Percentiles rank a stretch among this genome's conserved stretches.
Evolutionary conservation across 2,113 vertebrate genomes (phyloP).

Genomic region (Heloderma charlesbogerti): DNA sequence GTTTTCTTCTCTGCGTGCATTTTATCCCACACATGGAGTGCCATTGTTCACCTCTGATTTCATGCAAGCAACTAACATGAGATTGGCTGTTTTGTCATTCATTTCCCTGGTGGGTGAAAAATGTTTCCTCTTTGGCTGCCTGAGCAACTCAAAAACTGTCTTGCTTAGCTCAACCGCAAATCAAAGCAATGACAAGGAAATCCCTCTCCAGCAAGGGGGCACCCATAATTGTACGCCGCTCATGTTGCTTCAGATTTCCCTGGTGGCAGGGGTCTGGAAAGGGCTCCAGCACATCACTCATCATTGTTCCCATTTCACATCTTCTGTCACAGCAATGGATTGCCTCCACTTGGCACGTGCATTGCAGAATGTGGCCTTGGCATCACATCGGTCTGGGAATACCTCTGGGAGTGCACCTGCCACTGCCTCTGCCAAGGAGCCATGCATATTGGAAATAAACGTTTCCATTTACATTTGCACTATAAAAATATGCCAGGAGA

Average conservation of each 20-base stretch:
- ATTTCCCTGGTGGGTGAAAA: background rate
- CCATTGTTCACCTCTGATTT: background rate
- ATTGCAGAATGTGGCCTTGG: constrained; percentile 22
- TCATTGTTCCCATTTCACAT: constrained; percentile 36
- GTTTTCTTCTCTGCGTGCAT: background rate
- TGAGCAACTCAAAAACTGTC: background rate
- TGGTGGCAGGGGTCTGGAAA: constrained; percentile 39
- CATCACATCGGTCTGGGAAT: constrained; percentile 32
- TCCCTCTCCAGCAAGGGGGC: background rate
- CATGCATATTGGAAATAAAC: constrained; percentile 22
- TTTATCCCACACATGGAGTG: background rate
- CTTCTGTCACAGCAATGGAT: constrained; percentile 36
- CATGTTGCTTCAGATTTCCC: constrained; percentile 47
- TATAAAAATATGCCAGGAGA: constrained; percentile 8
- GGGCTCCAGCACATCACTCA: constrained; percentile 38
- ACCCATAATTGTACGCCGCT: background rate
- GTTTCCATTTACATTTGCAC: constrained; percentile 28
- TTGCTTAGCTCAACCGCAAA: background rate
- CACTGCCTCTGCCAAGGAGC: constrained; percentile 8
- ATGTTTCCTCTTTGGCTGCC: background rate
- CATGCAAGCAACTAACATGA: background rate
- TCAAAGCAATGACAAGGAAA: background rate
- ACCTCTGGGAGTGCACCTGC: background rate
- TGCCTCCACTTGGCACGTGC: constrained; percentile 25
- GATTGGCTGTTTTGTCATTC: background rate